Evolutionary conservation across 2,113 vertebrate species (phyloP).

Genomic region (Casuarius casuarius): DNA sequence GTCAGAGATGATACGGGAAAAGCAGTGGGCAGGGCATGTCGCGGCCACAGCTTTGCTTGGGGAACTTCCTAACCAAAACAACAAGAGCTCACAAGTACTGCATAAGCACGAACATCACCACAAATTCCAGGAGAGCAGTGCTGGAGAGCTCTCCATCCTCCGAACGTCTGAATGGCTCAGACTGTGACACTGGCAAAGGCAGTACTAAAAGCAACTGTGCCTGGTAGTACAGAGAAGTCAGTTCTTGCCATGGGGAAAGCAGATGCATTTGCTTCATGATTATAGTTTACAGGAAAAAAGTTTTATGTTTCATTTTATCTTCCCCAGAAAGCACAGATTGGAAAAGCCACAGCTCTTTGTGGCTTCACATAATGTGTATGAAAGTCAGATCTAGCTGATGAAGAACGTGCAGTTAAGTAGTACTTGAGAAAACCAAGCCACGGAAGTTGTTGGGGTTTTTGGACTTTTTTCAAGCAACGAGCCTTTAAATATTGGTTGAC

Average conservation of each 20-base stretch:
- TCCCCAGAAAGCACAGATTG: not conserved
- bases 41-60: not conserved
- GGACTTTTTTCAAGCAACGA: not conserved
- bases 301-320: not conserved
- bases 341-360: not conserved
- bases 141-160: not conserved
- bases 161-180: not conserved
- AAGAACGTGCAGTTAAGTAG: not conserved
- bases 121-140: not conserved
- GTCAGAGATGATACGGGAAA: not conserved
- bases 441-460: not conserved
- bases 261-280: not conserved
- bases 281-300: not conserved
- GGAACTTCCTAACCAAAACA: not conserved
- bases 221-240: not conserved
- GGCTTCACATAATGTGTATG: not conserved
- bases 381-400: not conserved
- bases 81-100: not conserved
- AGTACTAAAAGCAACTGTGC: accelerated
- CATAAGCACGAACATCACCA: accelerated
- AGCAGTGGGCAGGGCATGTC: not conserved
- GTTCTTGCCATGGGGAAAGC: not conserved
- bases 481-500: not conserved
- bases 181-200: not conserved
- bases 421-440: not conserved